Base-by-base conservation (phyloP, 2,113 vertebrate genomes). In the Dendrocopos noguchii region DNA sequence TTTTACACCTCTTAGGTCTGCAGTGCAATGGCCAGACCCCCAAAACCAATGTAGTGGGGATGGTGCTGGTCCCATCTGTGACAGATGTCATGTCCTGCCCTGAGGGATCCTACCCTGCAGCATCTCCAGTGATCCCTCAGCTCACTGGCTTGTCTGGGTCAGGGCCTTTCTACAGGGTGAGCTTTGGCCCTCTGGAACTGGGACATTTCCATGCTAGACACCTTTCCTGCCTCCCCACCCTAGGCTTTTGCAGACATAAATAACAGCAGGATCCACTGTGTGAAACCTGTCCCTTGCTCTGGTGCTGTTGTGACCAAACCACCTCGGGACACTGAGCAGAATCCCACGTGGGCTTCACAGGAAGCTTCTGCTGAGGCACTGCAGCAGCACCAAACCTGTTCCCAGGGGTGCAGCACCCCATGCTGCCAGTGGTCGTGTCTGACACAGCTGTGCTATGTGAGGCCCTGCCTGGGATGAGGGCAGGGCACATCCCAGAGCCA, bases 11-110 rank as follows among this genome's bases (percentile, higher is more conserved):
- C 50, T 55, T 68, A 68, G 55, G 7, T 82, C 15, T 80, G 65
- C 15, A 52, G n/a, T 33, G 14, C 55, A 79, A 44, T 50, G 79
- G 20, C 17, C 25, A 67, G 22, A 11, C 28, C 28, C 13, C 19
- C 17, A 42, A 39, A 72, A 31, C 0, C 0, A 3, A 16, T 77
- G 65, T 36, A 18, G 29, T 31, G 36, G 56, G 56, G 33, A 47
- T 10, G 15, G 28, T 87, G 47, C 7, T 90, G 34, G 56, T 19
- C 3, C 11, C 13, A 34, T 28, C 42, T 55, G 16, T 52, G 36
- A 27, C 60, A 66, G 42, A n/a, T 36, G 15, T 7, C 0, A 0
- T 60, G 31, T 52, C 19, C 34, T 70, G 50, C 31, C 5, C 2
- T 33, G 34, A 63, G 24, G 10, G 36, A 60, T 80, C 14, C 10